Evolutionary conservation across 1,140 invertebrate genomes (phyloP), one percentile per base, ranked within the genome.

Genomic region (Leptinotarsa undecemlineata): DNA sequence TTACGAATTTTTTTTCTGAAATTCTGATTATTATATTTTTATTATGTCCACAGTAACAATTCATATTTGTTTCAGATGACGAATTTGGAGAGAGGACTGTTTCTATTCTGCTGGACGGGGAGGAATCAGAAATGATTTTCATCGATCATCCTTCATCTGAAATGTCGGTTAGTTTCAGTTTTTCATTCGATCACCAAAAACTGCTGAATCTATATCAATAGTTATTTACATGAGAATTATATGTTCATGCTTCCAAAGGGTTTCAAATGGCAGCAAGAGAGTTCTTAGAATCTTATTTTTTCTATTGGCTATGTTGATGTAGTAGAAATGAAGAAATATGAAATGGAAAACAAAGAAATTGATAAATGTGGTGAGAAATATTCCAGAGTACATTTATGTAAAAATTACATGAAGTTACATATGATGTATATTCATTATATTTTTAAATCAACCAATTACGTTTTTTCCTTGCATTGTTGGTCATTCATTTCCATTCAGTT

Each of bases 51-150:
- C 3, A 61, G 20, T 61, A 61, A 42, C 3, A 42, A 42, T 11
- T 42, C 2, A 0, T 42, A 68, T 73, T 51, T 86, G 83, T 91
- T 91, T 68, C 88, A 96, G 94, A 96, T 89, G 94, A 96, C 81
- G 95, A 96, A 82, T 95, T 95, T 82, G 93, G 94, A 1, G 95
- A 96, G 85, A 94, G 95, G 85, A 93, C 94, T 0, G 95, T 97
- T n/a, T 95, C 94, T 0, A 92, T 98, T 4, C 86, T 96, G 20
- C 85, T 98, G 64, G 95, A 98, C 78, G 94, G 93, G 1, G 94
- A 96, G 82, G 95, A 97, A 84, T 96, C 95, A 0, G 94, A 96
- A 81, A 89, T 97, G 86, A 91, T 95, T 73, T 96, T 97, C 83
- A 94, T 97, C 67, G 95, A 97, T 85, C 94, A 96, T 87, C 94